Conservation (phyloP, 2,888 invertebrate genomes). For the Drosophila mulleri region DNA sequence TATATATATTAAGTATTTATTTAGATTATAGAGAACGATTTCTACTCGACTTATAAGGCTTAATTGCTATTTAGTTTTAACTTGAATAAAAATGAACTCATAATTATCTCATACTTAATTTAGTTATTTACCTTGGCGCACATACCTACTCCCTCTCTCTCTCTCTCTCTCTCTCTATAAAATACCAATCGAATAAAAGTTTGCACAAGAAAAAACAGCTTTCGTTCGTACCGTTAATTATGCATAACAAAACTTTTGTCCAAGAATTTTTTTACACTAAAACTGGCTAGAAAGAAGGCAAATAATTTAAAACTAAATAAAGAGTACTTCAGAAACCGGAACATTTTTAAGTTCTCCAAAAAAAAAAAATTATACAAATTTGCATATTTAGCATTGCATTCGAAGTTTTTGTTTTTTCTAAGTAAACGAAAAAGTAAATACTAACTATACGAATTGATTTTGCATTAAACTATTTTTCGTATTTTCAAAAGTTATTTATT, state of each 20-base stretch:
- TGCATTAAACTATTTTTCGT: constrained; percentile 32
- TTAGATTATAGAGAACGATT: constrained; percentile 11
- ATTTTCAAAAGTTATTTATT: constrained; percentile 54
- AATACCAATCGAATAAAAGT: constrained; percentile 16
- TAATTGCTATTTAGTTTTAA: constrained; percentile 44
- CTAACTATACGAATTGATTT: constrained; percentile 22
- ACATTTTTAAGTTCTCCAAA: neutral
- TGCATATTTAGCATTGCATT: constrained; percentile 25
- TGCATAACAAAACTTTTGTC: constrained; percentile 42
- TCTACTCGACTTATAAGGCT: constrained; percentile 38
- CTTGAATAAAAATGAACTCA: constrained; percentile 29
- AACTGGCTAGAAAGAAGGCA: constrained; percentile 5
- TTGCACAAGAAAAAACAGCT: constrained; percentile 33
- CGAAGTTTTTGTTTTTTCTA: constrained; percentile 7
- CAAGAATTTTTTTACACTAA: constrained; percentile 33
- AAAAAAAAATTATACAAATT: constrained; percentile 6
- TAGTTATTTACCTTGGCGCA: constrained; percentile 42
- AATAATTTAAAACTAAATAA: neutral
- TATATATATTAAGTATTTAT: neutral
- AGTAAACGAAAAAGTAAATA: neutral
- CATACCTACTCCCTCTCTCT: constrained; percentile 12
- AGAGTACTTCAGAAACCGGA: neutral
- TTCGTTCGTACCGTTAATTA: constrained; percentile 51
- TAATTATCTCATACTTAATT: constrained; percentile 30
- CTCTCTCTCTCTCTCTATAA: neutral